These are phyloP conservation scores for Drosophila pseudoananassae DNA, from an alignment of 1,140 invertebrate species.

Conservation along the genomic window DNA sequence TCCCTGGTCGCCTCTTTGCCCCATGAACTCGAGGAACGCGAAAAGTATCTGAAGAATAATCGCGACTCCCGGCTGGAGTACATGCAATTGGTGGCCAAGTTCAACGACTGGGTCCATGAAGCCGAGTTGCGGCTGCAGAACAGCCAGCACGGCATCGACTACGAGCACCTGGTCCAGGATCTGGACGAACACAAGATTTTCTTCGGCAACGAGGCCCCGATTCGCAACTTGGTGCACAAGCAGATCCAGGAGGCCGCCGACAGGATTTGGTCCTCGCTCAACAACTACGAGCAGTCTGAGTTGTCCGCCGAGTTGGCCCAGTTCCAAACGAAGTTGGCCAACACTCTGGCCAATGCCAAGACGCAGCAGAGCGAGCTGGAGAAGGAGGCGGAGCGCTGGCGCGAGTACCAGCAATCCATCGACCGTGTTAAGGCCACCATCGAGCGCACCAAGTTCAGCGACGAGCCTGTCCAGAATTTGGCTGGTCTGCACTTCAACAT, in stretches of 20 bases:
- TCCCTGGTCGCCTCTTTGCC: conserved; percentile 91
- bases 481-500: conserved; percentile 92
- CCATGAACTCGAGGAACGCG: conserved; percentile 90
- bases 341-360: conserved; percentile 92
- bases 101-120: conserved; percentile 93
- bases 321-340: conserved; percentile 91
- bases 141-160: conserved; percentile 93
- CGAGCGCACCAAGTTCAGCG: conserved; percentile 89
- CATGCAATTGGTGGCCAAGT: conserved; percentile 89
- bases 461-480: conserved; percentile 90
- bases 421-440: conserved; percentile 91
- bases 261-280: conserved; percentile 93
- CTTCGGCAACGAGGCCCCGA: conserved; percentile 91
- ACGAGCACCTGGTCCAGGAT: conserved; percentile 92
- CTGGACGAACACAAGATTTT: conserved; percentile 94
- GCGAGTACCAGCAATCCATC: conserved; percentile 89
- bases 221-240: conserved; percentile 91
- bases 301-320: conserved; percentile 91
- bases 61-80: conserved; percentile 91
- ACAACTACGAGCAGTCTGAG: conserved; percentile 91
- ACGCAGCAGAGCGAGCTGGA: conserved; percentile 90
- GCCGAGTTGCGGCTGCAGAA: conserved; percentile 91
- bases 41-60: conserved; percentile 92
- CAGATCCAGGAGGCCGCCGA: conserved; percentile 93
- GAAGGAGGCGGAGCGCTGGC: conserved; percentile 91